Percentiles rank a stretch among this genome's conserved stretches.
phyloP scores from a whole-genome alignment of 2,888 invertebrate genomes.

The Chorisops tibialis region DNA sequence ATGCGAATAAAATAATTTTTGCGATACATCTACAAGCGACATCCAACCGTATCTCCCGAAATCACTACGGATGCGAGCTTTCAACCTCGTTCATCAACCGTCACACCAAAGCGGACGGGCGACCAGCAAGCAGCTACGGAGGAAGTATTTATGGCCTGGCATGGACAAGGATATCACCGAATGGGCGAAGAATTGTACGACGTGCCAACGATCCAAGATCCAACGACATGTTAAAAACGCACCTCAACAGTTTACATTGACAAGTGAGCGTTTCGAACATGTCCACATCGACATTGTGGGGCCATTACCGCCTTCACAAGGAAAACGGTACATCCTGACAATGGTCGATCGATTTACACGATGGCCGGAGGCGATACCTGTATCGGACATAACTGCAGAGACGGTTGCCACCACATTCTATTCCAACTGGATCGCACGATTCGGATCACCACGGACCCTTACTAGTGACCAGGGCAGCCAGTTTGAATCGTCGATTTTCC shows the following conservation, averaged over 20 bases:
- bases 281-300: not conserved
- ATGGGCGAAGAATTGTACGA: constrained; percentile 3
- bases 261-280: not conserved
- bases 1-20: not conserved
- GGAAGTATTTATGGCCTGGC: not conserved
- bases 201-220: constrained; percentile 3
- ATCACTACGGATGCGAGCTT: no score
- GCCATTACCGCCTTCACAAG: not conserved
- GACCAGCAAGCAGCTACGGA: not conserved
- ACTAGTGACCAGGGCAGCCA: not conserved
- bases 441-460: not conserved
- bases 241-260: not conserved
- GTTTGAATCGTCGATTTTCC: not conserved
- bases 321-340: not conserved
- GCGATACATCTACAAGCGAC: no score
- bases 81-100: no score
- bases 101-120: no score
- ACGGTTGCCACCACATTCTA: not conserved
- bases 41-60: no score
- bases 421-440: not conserved
- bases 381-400: not conserved
- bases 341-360: not conserved
- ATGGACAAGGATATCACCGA: not conserved
- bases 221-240: constrained; percentile 9
- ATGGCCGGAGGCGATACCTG: no score